A percentile compares a stretch with the other conserved stretches of the same genome.
Evolutionary conservation across 2,888 invertebrate species (phyloP).

Genomic region (Tetropium fuscum): DNA sequence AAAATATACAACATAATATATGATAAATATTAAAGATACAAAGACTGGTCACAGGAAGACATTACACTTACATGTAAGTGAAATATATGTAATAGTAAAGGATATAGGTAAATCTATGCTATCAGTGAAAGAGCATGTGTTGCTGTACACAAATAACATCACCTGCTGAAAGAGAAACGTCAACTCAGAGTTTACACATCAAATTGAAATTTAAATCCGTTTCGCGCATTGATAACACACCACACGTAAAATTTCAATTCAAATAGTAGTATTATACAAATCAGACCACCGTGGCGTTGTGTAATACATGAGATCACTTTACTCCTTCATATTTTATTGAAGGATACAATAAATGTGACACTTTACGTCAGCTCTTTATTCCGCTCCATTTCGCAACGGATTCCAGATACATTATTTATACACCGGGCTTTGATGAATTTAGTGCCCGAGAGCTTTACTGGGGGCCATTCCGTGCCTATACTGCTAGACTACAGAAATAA

Average conservation of each 20-base stretch:
- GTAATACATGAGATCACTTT: slow-evolving; percentile 19
- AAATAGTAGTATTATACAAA: slow-evolving; percentile 19
- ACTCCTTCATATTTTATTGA: slow-evolving; percentile 37
- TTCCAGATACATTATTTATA: slow-evolving; percentile 18
- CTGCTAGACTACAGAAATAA: no score
- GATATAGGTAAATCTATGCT: no score
- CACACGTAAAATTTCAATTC: slow-evolving; percentile 14
- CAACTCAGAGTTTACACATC: background rate
- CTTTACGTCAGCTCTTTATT: slow-evolving; percentile 19
- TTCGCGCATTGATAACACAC: background rate
- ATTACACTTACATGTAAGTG: no score
- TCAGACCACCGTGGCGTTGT: background rate
- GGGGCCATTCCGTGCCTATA: no score
- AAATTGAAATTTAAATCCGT: slow-evolving; percentile 7
- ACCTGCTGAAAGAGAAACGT: background rate
- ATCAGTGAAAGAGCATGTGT: no score
- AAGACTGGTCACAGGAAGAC: no score
- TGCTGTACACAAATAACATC: no score
- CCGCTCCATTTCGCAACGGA: background rate
- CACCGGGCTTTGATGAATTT: background rate
- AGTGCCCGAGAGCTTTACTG: no score
- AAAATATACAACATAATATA: no score
- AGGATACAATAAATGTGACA: slow-evolving; percentile 37
- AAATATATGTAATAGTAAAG: no score
- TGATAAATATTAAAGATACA: no score